phyloP scores from a whole-genome alignment of 2,888 invertebrate species.

The Eudasyphora cyanicolor region DNA sequence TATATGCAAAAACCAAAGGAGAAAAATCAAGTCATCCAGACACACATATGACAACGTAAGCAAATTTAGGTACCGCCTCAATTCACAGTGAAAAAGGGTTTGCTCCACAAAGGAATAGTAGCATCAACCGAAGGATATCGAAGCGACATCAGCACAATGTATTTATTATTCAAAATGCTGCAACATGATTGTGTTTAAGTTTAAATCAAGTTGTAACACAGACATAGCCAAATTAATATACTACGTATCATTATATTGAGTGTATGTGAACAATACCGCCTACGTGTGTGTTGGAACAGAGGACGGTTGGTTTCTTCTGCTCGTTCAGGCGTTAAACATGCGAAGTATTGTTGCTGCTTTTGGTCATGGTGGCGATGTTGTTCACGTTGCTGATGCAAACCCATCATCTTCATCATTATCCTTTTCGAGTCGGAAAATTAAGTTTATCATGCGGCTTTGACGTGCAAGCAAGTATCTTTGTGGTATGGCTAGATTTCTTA shows the following conservation, averaged over 20 bases:
- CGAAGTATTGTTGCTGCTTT: neutral
- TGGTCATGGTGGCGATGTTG: neutral
- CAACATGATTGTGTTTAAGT: neutral
- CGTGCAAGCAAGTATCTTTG: neutral
- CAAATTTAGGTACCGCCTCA: neutral
- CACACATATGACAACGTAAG: neutral
- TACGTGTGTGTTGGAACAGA: neutral
- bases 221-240: neutral
- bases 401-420: constrained; percentile 7
- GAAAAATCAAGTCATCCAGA: neutral
- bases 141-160: neutral
- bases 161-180: neutral
- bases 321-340: neutral
- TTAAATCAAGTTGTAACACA: neutral
- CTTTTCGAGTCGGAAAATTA: neutral
- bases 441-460: neutral
- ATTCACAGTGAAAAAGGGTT: neutral
- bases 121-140: neutral
- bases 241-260: neutral
- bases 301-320: neutral
- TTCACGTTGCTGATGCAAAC: neutral
- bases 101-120: neutral
- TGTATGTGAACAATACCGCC: neutral
- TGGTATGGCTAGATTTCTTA: neutral
- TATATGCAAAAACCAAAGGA: neutral